Base-by-base conservation (phyloP, 2,797 vertebrate genomes). In the Gallirallus australis region DNA sequence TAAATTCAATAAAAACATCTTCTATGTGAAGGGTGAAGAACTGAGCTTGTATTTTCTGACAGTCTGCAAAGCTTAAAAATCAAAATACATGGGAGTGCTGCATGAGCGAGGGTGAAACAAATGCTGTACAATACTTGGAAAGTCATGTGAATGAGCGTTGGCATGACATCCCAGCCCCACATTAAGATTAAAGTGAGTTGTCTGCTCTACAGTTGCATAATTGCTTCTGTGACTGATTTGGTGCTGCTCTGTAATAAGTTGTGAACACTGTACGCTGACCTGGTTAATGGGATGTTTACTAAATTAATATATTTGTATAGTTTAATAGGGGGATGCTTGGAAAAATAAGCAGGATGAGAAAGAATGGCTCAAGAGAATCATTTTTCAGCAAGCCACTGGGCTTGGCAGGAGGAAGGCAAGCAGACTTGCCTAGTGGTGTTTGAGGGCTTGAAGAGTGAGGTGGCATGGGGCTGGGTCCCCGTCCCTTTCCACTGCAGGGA, bases 251-350 rank as follows among this genome's bases (percentile, higher is more conserved):
- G 48, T 90, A 96, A 92, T 93, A 94, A 94, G 95, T 75, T 92
- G 84, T 94, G 96, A 94, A 89, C 75, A 68, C 75, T 85, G 78
- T 82, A 81, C 31, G 23, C 83, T 94, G 95, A 91, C 94, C 90
- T 93, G 92, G 90, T 94, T 97, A 96, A 96, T 95, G 86, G 91
- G 81, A 80, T 96, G 86, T 96, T 97, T 97, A 96, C 91, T 94
- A 82, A 94, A 87, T 87, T 90, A 88, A 94, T 95, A 60, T 96
- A 93, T 96, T 96, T 94, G 93, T 95, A 75, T 77, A 73, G 89
- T 88, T 92, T 96, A 94, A 96, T 92, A 89, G 88, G 75, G 53
- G 61, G 79, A 90, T 85, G 78, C 80, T 97, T 71, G 57, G 57
- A 80, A 93, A 93, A 96, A 96, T 95, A 80, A 95, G 83, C 57